Evolutionary conservation across 1,140 invertebrate genomes (phyloP), one percentile per base, ranked within the genome.

Genomic region (Anagrus nilaparvatae): DNA sequence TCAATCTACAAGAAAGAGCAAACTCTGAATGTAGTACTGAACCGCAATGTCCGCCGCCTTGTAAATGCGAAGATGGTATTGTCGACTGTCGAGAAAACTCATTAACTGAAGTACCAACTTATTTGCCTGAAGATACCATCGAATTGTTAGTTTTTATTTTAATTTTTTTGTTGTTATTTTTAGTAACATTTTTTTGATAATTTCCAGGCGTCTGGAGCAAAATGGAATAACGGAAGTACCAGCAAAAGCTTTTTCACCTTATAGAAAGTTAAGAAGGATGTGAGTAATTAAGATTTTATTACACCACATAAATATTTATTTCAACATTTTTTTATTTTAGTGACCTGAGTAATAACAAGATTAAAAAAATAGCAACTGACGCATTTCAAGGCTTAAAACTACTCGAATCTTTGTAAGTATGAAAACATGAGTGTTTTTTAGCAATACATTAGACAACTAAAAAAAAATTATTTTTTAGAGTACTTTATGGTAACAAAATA

Each of bases 401-500:
- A 29, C 74, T 99, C 12, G 95, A 88, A 43, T 93, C 94, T 18
- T 69, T 98, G 95, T 99, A 81, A 87, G 89, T 88, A 71, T 55
- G 33, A 16, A n/a, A n/a, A n/a, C n/a, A n/a, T n/a, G n/a, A n/a
- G n/a, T n/a, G n/a, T n/a, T n/a, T n/a, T n/a, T n/a, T n/a, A n/a
- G n/a, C n/a, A n/a, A n/a, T n/a, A n/a, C n/a, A n/a, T n/a, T n/a
- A n/a, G n/a, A n/a, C n/a, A n/a, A n/a, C n/a, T n/a, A n/a, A n/a
- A n/a, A n/a, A n/a, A n/a, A n/a, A n/a, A n/a, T 52, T 63, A 58
- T 61, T 61, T 69, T 74, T 21, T 71, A 97, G 94, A 52, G 90
- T 97, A 45, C 69, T 98, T 10, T 97, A 98, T 62, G 93, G 92
- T 16, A 99, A 99, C 70, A 93, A 96, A 74, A 92, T 99, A 55